These are phyloP conservation scores for Cathartes aura DNA, from an alignment of 2,113 vertebrate species.

Conservation along the genomic window DNA sequence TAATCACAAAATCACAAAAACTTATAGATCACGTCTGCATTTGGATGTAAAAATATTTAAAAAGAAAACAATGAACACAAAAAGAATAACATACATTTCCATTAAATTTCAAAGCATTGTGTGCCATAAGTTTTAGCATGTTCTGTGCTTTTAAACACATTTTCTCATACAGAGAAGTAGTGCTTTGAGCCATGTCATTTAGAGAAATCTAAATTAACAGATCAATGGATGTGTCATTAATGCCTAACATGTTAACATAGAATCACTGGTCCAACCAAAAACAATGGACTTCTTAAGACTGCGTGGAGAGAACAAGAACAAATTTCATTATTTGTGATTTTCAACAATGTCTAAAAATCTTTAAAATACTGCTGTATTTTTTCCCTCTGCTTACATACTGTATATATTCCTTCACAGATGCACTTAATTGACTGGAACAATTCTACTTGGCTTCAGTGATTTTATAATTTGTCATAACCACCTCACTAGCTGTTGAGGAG, in stretches of 20 bases:
- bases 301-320: background rate
- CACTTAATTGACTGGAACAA: slow-evolving; percentile 40
- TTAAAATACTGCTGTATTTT: background rate
- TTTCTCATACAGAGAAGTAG: background rate
- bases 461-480: slow-evolving; percentile 31
- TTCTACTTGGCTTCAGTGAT: slow-evolving; percentile 42
- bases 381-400: background rate
- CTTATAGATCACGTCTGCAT: background rate
- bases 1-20: background rate
- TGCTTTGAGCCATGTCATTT: background rate
- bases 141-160: background rate
- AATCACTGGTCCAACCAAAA: background rate
- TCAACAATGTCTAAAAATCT: background rate
- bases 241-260: background rate
- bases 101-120: background rate
- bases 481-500: background rate
- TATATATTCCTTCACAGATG: background rate
- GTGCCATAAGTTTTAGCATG: background rate
- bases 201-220: background rate
- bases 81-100: background rate
- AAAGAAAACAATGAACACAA: background rate
- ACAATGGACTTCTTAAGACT: background rate
- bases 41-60: background rate
- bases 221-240: background rate
- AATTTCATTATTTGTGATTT: background rate